Evolutionary conservation across 1,140 invertebrate genomes (phyloP), one percentile per base, ranked within the genome.

Genomic region (Idris sp.): DNA sequence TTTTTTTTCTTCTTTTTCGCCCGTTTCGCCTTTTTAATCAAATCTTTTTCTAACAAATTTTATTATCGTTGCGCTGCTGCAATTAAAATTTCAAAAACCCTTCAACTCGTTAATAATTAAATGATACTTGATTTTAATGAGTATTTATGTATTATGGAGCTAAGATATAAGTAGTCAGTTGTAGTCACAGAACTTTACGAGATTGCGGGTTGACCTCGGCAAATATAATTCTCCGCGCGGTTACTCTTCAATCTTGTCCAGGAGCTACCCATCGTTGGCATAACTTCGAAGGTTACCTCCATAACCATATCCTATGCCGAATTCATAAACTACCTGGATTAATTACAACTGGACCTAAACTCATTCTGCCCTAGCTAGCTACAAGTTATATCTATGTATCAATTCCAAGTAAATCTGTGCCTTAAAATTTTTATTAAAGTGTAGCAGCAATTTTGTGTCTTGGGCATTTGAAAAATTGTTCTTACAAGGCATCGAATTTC

Each of bases 161-260:
- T 38, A 46, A 68, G 67, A 75, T 69, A 31, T 69, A 64, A 76
- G 59, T 62, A 44, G 43, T 53, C 25, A 40, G 56, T 56, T 31
- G 14, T 59, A 67, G 54, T 76, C 58, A 28, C 46, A 44, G 40
- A 22, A 26, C 44, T 81, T 79, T 79, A 81, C 71, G 78, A 79
- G 78, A 74, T 79, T 81, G 72, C 61, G 73, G 81, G 68, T 77
- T 79, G 77, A 83, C 82, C 82, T 83, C 81, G 79, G 79, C n/a
- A 83, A 80, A 79, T 84, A 83, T 85, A 83, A 83, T 81, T 83
- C 80, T 80, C 76, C 62, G 56, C 79, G 79, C 78, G 77, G 81
- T 79, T 78, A 79, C 78, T 82, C 82, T 78, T 84, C 83, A 82
- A 83, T 83, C 83, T 84, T 83, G 80, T 83, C 79, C 77, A 79